Conservation (phyloP, 2,888 invertebrate genomes). For the Dusona sp. region DNA sequence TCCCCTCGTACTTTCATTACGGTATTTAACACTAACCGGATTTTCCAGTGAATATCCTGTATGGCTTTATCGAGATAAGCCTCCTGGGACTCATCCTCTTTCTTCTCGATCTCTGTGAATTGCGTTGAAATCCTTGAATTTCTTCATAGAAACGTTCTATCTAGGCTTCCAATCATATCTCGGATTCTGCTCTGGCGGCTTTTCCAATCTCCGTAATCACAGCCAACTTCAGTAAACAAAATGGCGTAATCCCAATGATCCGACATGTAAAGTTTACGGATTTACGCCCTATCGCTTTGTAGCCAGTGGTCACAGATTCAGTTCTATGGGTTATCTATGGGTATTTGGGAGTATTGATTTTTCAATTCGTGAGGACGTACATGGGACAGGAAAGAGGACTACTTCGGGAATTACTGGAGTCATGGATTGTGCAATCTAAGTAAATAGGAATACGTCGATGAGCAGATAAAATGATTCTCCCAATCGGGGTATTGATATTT, state of each 20-base stretch:
- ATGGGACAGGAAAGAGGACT: conserved; percentile 12
- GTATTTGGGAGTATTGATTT: conserved; percentile 58
- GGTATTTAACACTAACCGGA: conserved; percentile 42
- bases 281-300: conserved; percentile 5
- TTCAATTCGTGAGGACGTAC: conserved; percentile 30
- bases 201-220: conserved; percentile 13
- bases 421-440: neutral
- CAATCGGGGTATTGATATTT: conserved; percentile 29
- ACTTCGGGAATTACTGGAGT: conserved; percentile 16
- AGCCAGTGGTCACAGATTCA: conserved; percentile 1
- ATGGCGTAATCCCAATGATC: conserved; percentile 6
- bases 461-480: conserved; percentile 15
- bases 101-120: conserved; percentile 31
- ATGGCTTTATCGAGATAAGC: conserved; percentile 60
- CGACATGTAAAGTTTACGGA: neutral
- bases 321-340: conserved; percentile 36
- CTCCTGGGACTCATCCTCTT: conserved; percentile 12
- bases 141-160: conserved; percentile 44
- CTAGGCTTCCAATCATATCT: conserved; percentile 58
- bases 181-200: conserved; percentile 37
- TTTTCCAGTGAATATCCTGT: conserved; percentile 55
- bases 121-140: conserved; percentile 56
- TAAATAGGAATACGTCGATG: conserved; percentile 45
- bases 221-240: conserved; percentile 12
- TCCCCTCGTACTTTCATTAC: conserved; percentile 56